Evolutionary conservation across 2,113 vertebrate species (phyloP), one percentile per base, ranked within the genome.

Genomic region (Corapipo altera): DNA sequence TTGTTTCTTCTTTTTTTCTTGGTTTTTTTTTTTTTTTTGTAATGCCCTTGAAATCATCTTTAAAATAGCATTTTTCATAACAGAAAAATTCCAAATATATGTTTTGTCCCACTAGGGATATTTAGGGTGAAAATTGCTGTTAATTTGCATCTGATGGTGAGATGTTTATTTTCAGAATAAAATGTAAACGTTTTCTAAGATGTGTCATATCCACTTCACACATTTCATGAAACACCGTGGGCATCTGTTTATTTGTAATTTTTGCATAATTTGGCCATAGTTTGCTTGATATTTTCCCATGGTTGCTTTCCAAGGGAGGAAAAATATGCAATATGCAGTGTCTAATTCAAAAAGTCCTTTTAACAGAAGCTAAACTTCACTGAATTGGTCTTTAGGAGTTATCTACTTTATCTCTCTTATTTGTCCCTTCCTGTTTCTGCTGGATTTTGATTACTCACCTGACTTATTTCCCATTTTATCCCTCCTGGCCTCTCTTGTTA

Each of bases 161-260:
- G 57, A 93, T 93, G 90, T 93, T 96, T 95, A 95, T 96, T 97
- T 97, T 94, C 88, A 95, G 96, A 88, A 89, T 1, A 43, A 92
- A 96, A 97, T 78, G 88, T 88, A 97, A 97, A 96, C 90, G 76
- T 96, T 97, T 96, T 62, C 91, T 78, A 91, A 85, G 79, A 95
- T 64, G 88, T 95, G 93, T 87, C 91, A 96, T 71, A 95, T 75
- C 55, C 92, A 52, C 75, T 95, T 96, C 95, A 86, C 95, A 96
- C 95, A 65, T 96, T 94, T 57, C 73, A 71, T 77, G 64, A 96
- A 96, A 95, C 61, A 91, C 82, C 69, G 85, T 93, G 92, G 93
- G 88, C 95, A 97, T 93, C 88, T 95, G 94, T 96, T 97, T 97
- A 96, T 96, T 97, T 96, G 95, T 69, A 94, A 44, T 90, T 96